Conservation (phyloP, 2,797 vertebrate genomes). For the Platalea minor region DNA sequence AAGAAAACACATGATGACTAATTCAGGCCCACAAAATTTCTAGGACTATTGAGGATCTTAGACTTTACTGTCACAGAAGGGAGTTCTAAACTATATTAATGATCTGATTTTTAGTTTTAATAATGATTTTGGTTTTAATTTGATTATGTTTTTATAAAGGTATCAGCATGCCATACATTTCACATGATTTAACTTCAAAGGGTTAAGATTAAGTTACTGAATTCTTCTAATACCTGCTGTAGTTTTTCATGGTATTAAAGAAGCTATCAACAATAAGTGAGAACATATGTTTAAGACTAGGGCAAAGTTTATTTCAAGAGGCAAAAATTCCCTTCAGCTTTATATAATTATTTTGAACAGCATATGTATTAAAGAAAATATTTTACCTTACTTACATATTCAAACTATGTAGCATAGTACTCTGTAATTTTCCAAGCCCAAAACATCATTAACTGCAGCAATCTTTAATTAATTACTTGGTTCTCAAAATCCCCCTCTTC, state of each 20-base stretch:
- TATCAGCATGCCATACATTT: constrained; percentile 34
- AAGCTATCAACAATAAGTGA: constrained; percentile 50
- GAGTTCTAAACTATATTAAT: background rate
- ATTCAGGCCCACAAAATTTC: background rate
- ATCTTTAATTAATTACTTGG: background rate
- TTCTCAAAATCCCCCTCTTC: constrained; percentile 20
- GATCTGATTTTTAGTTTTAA: background rate
- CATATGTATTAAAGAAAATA: background rate
- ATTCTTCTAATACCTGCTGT: constrained; percentile 51
- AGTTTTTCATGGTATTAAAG: constrained; percentile 41
- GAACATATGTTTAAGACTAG: constrained; percentile 50
- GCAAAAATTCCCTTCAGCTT: constrained; percentile 40
- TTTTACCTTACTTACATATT: constrained; percentile 19
- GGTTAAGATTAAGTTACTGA: constrained; percentile 53
- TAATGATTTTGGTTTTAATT: background rate
- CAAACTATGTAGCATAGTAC: background rate
- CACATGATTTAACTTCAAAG: constrained; percentile 44
- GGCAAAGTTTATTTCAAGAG: constrained; percentile 35
- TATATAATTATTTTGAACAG: constrained; percentile 16
- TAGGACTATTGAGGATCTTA: background rate
- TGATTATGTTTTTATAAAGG: constrained; percentile 11
- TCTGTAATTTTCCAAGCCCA: constrained; percentile 1
- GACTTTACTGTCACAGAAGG: background rate
- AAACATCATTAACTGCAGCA: background rate
- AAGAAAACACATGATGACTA: background rate